Evolutionary conservation across 1,140 invertebrate genomes (phyloP).

Genomic region (Centruroides sculpturatus): DNA sequence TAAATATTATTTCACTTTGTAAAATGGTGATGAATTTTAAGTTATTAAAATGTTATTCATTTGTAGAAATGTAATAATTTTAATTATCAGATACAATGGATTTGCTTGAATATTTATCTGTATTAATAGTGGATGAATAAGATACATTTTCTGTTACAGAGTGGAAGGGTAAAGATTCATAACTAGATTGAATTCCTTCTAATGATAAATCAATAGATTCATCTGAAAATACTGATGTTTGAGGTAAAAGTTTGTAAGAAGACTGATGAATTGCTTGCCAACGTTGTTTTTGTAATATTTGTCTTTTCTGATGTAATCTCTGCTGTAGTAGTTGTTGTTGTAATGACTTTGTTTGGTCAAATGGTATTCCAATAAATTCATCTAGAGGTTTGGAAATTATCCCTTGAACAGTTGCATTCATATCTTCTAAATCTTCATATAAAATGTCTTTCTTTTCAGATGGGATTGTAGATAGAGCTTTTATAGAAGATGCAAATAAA

Average conservation of each 20-base stretch:
- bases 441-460: neutral
- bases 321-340: slow-evolving; percentile 62
- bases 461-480: neutral
- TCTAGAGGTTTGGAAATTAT: neutral
- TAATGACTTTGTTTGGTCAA: slow-evolving; percentile 31
- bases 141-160: neutral
- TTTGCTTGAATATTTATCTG: no score
- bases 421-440: slow-evolving; percentile 1
- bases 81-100: no score
- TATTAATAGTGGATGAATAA: neutral
- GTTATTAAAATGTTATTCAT: no score
- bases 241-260: slow-evolving; percentile 59
- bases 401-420: no score
- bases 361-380: neutral
- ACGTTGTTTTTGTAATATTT: slow-evolving; percentile 61
- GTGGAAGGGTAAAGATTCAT: neutral
- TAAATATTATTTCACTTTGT: no score
- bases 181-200: neutral
- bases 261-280: slow-evolving; percentile 57
- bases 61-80: no score
- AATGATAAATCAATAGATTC: slow-evolving; percentile 29
- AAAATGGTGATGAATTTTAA: no score
- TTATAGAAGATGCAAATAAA: neutral
- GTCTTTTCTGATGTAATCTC: slow-evolving; percentile 59
- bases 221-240: slow-evolving; percentile 42